Evolutionary conservation across 1,140 invertebrate species (phyloP), one percentile per base, ranked within the genome.

Genomic region (Drosophila murphyi): DNA sequence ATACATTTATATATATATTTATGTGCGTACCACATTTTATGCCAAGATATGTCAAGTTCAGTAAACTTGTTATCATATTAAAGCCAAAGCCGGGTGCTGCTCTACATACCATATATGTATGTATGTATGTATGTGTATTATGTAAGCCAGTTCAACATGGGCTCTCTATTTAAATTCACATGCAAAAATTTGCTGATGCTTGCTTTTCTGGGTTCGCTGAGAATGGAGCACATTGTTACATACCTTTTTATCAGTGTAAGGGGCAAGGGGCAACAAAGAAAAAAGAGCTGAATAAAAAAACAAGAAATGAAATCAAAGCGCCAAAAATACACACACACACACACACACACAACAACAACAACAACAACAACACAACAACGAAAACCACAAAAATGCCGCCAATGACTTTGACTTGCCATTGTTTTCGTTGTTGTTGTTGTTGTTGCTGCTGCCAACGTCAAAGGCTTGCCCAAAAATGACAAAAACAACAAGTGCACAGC

Each of bases 381-480:
- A 52, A 85, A 82, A 87, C 83, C 83, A 77, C 83, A 87, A 87
- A 87, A 88, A 88, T 88, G 83, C 79, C 77, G 70, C 70, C 76
- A 72, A 76, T 64, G 56, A 73, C 48, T 68, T 77, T 69, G 57
- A 68, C 52, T 64, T 64, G 59, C 28, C 61, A 59, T 52, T 65
- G 70, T 67, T 71, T 37, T 50, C 61, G 43, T 43, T 61, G 73
- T 57, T 60, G 39, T 61, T 76, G 52, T 34, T 72, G 45, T 55
- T 73, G 72, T 69, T 68, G 75, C 64, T 62, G 52, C 61, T 72
- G 62, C 3, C 39, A 45, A 72, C 73, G 79, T 85, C 73, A 85
- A 85, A 85, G 82, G 82, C 70, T 85, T 85, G 71, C 54, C 72
- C 47, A 48, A 70, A 56, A 78, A 76, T 12, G 51, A 64, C 29